Evolutionary conservation across 2,888 invertebrate genomes (phyloP).

Genomic region (Mesorhabditis spiculigera): DNA sequence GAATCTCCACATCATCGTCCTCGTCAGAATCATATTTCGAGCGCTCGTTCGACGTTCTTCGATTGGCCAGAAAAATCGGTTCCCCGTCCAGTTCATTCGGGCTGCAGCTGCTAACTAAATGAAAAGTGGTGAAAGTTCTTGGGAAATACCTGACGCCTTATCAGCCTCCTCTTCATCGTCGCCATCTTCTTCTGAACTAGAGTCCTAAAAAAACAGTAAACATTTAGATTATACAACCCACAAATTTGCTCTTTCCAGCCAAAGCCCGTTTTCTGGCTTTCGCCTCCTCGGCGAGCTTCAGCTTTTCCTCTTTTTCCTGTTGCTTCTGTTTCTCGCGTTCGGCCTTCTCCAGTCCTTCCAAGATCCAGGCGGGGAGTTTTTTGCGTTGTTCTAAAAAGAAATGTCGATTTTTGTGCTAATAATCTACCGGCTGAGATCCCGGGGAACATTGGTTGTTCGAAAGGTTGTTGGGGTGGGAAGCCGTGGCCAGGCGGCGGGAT

Average conservation of each 20-base stretch:
- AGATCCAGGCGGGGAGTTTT: slow-evolving; percentile 87
- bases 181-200: slow-evolving; percentile 39
- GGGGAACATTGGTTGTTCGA: background rate
- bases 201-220: slow-evolving; percentile 28
- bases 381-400: slow-evolving; percentile 25
- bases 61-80: background rate
- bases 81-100: background rate
- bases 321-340: slow-evolving; percentile 86
- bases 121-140: background rate
- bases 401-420: background rate
- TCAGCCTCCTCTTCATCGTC: slow-evolving; percentile 9
- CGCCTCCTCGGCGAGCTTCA: slow-evolving; percentile 32
- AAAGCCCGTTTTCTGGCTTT: slow-evolving; percentile 25
- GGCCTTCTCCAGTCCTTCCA: slow-evolving; percentile 95
- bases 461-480: no score
- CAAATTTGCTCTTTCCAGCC: slow-evolving; percentile 47
- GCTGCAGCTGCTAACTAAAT: slow-evolving; percentile 5
- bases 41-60: slow-evolving; percentile 22
- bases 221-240: slow-evolving; percentile 16
- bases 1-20: slow-evolving; percentile 81
- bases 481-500: background rate
- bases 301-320: slow-evolving; percentile 67
- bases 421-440: background rate
- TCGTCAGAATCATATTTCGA: slow-evolving; percentile 69
- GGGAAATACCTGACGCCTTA: background rate